Evolutionary conservation across 1,140 invertebrate genomes (phyloP).

Genomic region (Papilio polyxenes): DNA sequence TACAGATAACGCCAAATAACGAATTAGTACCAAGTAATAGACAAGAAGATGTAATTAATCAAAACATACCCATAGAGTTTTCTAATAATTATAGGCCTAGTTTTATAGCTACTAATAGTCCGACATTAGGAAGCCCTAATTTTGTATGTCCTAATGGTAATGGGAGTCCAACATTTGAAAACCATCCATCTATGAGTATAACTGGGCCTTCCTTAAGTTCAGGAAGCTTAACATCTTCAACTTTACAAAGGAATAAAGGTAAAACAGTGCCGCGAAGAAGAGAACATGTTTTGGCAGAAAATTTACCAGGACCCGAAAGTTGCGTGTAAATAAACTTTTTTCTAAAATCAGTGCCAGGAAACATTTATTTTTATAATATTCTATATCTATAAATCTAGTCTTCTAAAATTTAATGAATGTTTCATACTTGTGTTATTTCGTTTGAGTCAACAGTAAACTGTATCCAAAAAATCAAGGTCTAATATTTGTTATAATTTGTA

Average conservation of each 20-base stretch:
- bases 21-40: conserved; percentile 58
- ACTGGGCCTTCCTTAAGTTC: conserved; percentile 73
- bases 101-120: conserved; percentile 69
- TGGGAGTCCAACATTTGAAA: conserved; percentile 67
- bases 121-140: conserved; percentile 76
- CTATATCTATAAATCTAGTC: background rate
- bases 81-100: conserved; percentile 71
- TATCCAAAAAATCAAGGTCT: background rate
- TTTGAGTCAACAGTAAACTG: background rate
- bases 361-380: conserved; percentile 39
- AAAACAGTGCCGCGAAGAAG: conserved; percentile 71
- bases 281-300: conserved; percentile 75
- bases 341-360: conserved; percentile 22
- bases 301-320: conserved; percentile 74
- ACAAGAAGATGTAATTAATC: conserved; percentile 72
- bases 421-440: background rate
- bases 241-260: conserved; percentile 70
- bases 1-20: conserved; percentile 63
- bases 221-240: conserved; percentile 69
- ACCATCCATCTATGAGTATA: conserved; percentile 61
- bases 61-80: conserved; percentile 63
- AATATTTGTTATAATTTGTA: background rate
- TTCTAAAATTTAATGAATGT: background rate
- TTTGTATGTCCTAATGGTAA: conserved; percentile 76
- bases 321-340: conserved; percentile 58